Conservation (phyloP, 2,888 invertebrate species). For the Drepana falcataria region DNA sequence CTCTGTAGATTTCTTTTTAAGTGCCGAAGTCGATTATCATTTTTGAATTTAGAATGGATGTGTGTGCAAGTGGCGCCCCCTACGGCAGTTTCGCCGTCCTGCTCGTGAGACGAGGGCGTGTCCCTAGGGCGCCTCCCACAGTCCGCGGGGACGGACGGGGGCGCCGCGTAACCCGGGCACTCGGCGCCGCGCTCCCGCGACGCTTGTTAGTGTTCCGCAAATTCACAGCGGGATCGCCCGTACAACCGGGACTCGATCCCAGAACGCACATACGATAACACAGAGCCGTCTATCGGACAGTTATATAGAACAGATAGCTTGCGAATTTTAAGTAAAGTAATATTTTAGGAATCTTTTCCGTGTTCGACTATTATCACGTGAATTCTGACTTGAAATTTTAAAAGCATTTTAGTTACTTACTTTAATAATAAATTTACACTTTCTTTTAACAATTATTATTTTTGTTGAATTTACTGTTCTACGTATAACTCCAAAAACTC, state of each 20-base stretch:
- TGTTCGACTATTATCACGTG: neutral
- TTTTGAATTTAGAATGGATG: constrained; percentile 22
- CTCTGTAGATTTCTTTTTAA: constrained; percentile 10
- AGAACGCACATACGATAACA: constrained; percentile 70
- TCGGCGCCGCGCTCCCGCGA: constrained; percentile 73
- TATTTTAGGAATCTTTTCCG: neutral
- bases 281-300: constrained; percentile 66
- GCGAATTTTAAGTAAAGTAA: constrained; percentile 11
- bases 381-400: too few relatives aligned
- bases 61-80: constrained; percentile 62
- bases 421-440: too few relatives aligned
- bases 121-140: constrained; percentile 75
- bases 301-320: constrained; percentile 24
- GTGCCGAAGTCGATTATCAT: constrained; percentile 2
- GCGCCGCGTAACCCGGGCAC: constrained; percentile 75
- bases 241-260: constrained; percentile 74
- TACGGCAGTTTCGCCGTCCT: constrained; percentile 56
- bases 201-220: constrained; percentile 78
- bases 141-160: constrained; percentile 76
- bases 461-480: neutral
- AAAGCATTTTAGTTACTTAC: too few relatives aligned
- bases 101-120: constrained; percentile 79
- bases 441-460: too few relatives aligned
- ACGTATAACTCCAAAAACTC: constrained; percentile 7
- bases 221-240: constrained; percentile 78